Evolutionary conservation across 2,888 invertebrate genomes (phyloP).

Genomic region (Listrodromus nycthemerus): DNA sequence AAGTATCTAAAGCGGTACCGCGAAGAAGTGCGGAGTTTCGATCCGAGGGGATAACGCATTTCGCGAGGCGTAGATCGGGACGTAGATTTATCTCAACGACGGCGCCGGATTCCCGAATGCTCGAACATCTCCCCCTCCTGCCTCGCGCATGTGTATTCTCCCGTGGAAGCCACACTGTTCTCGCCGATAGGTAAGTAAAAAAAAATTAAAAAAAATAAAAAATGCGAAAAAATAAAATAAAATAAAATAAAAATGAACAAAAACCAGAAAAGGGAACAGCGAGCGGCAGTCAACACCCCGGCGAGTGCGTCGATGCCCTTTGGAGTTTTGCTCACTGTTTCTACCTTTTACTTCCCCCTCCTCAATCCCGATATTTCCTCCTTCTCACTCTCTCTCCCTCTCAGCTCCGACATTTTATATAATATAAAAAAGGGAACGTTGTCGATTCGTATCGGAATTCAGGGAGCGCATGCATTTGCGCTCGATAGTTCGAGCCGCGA

Average conservation of each 20-base stretch:
- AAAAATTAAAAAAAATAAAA: not conserved
- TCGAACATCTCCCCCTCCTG: not conserved
- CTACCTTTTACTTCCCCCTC: conserved; percentile 5
- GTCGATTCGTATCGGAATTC: conserved; percentile 73
- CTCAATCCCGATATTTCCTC: not conserved
- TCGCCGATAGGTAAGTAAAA: conserved; percentile 17
- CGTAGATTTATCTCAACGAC: conserved; percentile 74
- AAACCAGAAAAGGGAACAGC: conserved; percentile 27
- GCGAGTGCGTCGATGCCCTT: conserved; percentile 17
- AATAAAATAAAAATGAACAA: not conserved
- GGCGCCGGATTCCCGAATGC: conserved; percentile 58
- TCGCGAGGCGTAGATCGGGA: conserved; percentile 73
- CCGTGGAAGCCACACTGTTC: conserved; percentile 5
- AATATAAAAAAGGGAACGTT: conserved; percentile 16
- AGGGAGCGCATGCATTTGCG: conserved; percentile 66
- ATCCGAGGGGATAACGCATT: conserved; percentile 70
- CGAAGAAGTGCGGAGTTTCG: conserved; percentile 52
- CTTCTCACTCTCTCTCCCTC: not conserved
- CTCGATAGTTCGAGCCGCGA: conserved; percentile 63
- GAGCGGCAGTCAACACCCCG: conserved; percentile 14
- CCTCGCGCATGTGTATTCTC: not conserved
- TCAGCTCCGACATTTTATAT: not conserved
- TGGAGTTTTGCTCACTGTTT: conserved; percentile 10
- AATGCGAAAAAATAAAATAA: not conserved
- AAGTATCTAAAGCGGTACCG: conserved; percentile 7